Conservation (phyloP, 2,797 vertebrate species). For the Dicrostonyx torquatus region DNA sequence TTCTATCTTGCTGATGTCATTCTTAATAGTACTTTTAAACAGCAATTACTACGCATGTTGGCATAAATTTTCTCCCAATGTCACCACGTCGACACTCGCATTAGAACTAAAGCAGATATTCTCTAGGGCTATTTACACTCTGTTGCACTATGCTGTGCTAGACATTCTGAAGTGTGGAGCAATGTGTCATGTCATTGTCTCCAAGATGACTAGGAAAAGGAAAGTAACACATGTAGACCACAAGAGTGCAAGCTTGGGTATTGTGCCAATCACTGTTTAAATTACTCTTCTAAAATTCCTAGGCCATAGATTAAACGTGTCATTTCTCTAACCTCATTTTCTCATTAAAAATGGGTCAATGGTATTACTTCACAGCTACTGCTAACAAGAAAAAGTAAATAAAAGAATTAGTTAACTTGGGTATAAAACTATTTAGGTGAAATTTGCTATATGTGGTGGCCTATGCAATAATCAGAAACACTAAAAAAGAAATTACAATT, state of each 20-base stretch:
- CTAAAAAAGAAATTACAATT: background rate
- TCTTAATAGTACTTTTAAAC: background rate
- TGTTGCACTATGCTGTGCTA: background rate
- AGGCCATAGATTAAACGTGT: background rate
- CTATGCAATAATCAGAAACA: background rate
- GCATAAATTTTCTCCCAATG: background rate
- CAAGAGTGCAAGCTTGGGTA: background rate
- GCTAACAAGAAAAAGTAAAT: background rate
- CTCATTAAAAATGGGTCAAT: background rate
- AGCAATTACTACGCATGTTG: background rate
- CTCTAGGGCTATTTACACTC: background rate
- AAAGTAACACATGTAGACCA: background rate
- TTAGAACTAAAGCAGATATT: background rate
- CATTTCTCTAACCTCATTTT: background rate
- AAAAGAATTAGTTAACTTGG: background rate
- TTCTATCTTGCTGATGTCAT: background rate
- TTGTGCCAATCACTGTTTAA: background rate
- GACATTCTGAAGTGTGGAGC: background rate
- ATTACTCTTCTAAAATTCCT: background rate
- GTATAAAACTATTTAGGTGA: background rate
- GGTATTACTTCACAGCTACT: background rate
- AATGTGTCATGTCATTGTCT: background rate
- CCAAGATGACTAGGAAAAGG: background rate
- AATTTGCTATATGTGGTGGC: background rate
- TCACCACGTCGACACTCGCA: background rate